Evolutionary conservation across 2,113 vertebrate genomes (phyloP), one percentile per base, ranked within the genome.

Genomic region (Sylvietta virens): DNA sequence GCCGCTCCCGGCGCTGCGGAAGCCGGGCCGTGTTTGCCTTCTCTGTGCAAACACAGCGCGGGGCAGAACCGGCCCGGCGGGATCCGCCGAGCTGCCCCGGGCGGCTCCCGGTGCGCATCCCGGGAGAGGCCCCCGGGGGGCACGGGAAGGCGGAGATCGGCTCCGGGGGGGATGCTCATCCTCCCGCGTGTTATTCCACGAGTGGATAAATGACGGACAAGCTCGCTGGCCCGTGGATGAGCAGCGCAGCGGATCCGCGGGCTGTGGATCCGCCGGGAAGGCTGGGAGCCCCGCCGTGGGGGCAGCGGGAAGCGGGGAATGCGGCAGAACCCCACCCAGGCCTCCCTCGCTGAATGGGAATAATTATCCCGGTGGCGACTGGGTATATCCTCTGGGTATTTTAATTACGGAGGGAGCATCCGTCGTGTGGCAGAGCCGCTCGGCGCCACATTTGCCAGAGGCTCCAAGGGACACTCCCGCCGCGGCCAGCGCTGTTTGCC

Each of bases 1-100:
- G 33, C 64, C 11, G 14, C 9, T 50, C 69, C 60, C 2, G 57
- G 7, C 81, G 42, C 64, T 40, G 31, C 23, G n/a, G 92, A 81
- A 85, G 44, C 10, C 9, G 4, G 27, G 39, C 54, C 9, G 57
- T 94, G 95, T 96, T 97, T 97, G 95, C 47, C 37, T 95, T 89
- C 93, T 15, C 92, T 96, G 58, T 35, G 96, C 85, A 97, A 96
- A 97, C 92, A 96, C n/a, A 0, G 9, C 3, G 1, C 2, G 10
- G 67, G 81, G 44, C 28, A 60, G 72, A 95, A 95, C 92, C 28
- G 21, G 80, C 80, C 72, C 10, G 57, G 91, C 20, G n/a, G 67
- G 58, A 53, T 21, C 27, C 14, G 26, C 56, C 30, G 56, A 14
- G 47, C 58, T 10, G 40, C 7, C 58, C 58, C 30, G 50, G 42